Evolutionary conservation across 2,888 invertebrate species (phyloP).

Genomic region (Conomelus anceps): DNA sequence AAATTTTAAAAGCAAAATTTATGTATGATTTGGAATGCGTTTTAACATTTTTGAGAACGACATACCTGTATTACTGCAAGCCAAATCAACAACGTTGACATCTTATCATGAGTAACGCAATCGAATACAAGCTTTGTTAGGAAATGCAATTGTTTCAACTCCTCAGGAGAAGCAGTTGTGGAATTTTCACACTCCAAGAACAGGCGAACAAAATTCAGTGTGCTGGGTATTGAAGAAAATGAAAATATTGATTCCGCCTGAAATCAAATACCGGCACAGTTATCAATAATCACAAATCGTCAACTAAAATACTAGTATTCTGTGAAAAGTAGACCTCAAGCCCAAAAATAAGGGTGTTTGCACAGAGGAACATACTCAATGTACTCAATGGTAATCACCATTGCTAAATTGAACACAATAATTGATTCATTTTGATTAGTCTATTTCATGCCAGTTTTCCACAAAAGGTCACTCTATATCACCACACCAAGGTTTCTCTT

Average conservation of each 20-base stretch:
- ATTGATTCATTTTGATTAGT: too few relatives aligned
- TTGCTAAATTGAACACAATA: too few relatives aligned
- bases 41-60: too few relatives aligned
- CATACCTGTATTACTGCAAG: constrained; percentile 60
- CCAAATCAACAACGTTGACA: constrained; percentile 67
- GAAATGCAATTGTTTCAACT: constrained; percentile 49
- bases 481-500: too few relatives aligned
- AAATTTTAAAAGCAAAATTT: not conserved
- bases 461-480: too few relatives aligned
- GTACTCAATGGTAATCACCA: too few relatives aligned
- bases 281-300: not conserved
- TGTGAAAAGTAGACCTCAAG: too few relatives aligned
- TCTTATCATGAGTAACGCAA: constrained; percentile 71
- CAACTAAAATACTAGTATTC: too few relatives aligned
- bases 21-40: not conserved
- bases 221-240: constrained; percentile 65
- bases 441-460: too few relatives aligned
- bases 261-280: constrained; percentile 21
- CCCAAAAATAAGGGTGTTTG: too few relatives aligned
- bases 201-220: constrained; percentile 62
- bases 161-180: not conserved
- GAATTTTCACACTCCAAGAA: constrained; percentile 46
- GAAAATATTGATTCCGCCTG: constrained; percentile 58
- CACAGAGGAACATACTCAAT: too few relatives aligned
- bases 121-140: constrained; percentile 67